A percentile compares a stretch with the other conserved stretches of the same genome.
These are phyloP conservation scores for Myotis findleyi DNA, from an alignment of 2,797 vertebrate genomes.

Conservation along the genomic window DNA sequence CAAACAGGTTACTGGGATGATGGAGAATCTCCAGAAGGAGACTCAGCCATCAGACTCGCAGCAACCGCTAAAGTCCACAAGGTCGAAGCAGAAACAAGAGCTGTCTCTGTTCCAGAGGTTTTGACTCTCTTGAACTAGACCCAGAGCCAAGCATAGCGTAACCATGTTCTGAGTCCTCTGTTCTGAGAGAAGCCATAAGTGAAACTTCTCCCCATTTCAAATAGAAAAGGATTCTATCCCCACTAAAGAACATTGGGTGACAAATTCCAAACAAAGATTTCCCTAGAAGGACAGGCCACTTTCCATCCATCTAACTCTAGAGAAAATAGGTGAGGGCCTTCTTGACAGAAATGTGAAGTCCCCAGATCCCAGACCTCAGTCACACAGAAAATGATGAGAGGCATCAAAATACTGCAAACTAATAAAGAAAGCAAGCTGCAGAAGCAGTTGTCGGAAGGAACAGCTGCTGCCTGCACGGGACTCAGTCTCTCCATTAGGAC, in stretches of 20 bases:
- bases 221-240: background rate
- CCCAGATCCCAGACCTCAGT: background rate
- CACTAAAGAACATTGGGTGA: background rate
- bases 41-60: background rate
- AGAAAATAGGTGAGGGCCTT: background rate
- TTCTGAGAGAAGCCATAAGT: background rate
- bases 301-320: background rate
- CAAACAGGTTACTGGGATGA: background rate
- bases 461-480: background rate
- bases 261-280: constrained; percentile 33
- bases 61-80: background rate
- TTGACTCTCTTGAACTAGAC: background rate
- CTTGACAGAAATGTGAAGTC: constrained; percentile 8
- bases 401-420: constrained; percentile 22
- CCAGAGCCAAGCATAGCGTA: background rate
- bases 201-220: background rate
- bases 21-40: background rate
- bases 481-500: background rate
- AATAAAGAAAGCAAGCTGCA: background rate
- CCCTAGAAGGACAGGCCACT: background rate
- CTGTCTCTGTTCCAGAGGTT: background rate
- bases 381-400: background rate
- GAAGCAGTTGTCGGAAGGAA: background rate
- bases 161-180: background rate
- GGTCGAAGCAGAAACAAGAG: background rate